Evolutionary conservation across 1,140 invertebrate species (phyloP).

Genomic region (Ridgeia piscesae): DNA sequence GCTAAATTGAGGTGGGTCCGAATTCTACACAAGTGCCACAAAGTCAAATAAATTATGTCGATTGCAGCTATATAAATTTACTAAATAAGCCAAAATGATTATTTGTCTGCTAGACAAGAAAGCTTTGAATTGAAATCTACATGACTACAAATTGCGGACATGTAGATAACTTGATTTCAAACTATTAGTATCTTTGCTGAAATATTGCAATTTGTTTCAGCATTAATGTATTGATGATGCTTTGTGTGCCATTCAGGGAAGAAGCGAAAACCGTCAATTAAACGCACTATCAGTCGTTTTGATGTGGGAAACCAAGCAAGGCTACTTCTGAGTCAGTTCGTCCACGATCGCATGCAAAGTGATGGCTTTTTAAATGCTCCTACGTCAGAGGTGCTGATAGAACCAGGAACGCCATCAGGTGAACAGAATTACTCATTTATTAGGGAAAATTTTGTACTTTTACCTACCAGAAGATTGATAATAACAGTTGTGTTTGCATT

Average conservation of each 20-base stretch:
- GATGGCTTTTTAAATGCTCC: slow-evolving; percentile 40
- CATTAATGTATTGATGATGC: not conserved
- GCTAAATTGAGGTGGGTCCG: too few relatives aligned
- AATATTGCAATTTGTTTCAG: not conserved
- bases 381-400: slow-evolving; percentile 38
- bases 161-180: too few relatives aligned
- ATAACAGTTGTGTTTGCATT: too few relatives aligned
- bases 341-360: slow-evolving; percentile 42
- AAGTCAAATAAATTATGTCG: too few relatives aligned
- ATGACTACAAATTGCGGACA: too few relatives aligned
- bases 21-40: too few relatives aligned
- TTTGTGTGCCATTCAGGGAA: not conserved
- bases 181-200: not conserved
- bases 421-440: not conserved
- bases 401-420: slow-evolving; percentile 51
- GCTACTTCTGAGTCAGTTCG: slow-evolving; percentile 45
- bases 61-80: too few relatives aligned
- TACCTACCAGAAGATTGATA: not conserved
- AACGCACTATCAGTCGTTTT: slow-evolving; percentile 30
- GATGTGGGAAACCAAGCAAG: slow-evolving; percentile 50
- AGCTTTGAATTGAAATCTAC: too few relatives aligned
- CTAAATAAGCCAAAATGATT: too few relatives aligned
- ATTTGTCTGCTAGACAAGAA: too few relatives aligned
- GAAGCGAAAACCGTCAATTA: not conserved
- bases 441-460: not conserved